Percentiles rank a stretch among this genome's conserved stretches.
These are phyloP conservation scores for Meloidogyne exigua DNA, from an alignment of 1,140 invertebrate genomes.

Conservation along the genomic window DNA sequence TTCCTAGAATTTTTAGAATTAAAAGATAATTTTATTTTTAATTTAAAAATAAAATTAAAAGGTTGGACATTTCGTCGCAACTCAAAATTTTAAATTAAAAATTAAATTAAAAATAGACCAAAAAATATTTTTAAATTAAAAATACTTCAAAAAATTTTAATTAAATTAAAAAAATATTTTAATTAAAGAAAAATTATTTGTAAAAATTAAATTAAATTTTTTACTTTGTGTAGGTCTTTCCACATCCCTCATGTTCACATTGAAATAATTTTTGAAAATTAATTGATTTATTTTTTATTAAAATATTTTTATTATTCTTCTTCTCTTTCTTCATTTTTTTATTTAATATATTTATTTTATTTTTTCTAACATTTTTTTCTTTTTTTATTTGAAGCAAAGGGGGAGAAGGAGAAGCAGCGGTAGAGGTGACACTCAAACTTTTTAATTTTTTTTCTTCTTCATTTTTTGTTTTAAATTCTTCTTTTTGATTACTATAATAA, in stretches of 20 bases:
- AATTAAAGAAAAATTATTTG: not conserved
- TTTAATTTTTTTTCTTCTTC: not conserved
- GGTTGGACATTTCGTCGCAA: not conserved
- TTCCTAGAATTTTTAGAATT: no score
- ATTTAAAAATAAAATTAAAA: no score
- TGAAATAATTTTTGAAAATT: not conserved
- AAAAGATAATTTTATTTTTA: no score
- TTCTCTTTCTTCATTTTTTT: not conserved
- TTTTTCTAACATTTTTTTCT: not conserved
- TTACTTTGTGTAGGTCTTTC: conserved; percentile 25
- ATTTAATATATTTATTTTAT: no score
- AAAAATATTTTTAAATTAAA: not conserved
- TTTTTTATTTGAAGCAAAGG: not conserved
- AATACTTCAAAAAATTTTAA: not conserved
- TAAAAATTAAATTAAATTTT: no score
- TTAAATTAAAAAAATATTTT: no score
- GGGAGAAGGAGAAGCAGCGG: not conserved
- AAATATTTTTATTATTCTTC: not conserved
- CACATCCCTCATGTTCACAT: conserved; percentile 13
- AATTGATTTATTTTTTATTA: not conserved
- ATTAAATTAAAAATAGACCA: not conserved
- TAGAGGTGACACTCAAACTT: not conserved
- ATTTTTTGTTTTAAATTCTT: not conserved
- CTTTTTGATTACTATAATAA: not conserved
- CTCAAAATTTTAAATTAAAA: not conserved